phyloP scores from a whole-genome alignment of 1,140 invertebrate genomes.

The Ceratina australensis region DNA sequence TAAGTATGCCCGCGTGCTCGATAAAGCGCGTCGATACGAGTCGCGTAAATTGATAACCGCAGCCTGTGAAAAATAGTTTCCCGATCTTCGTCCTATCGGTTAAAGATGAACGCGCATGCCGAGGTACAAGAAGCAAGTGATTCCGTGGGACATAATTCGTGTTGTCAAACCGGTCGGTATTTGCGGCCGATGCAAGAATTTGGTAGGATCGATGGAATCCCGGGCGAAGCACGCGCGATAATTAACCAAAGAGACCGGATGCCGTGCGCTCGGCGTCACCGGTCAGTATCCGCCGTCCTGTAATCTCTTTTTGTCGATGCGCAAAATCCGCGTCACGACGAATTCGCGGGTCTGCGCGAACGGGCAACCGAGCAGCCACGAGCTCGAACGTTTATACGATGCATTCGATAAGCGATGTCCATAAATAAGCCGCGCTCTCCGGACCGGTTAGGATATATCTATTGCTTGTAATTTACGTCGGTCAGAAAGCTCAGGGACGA shows the following conservation, averaged over 20 bases:
- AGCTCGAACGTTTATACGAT: conserved; percentile 41
- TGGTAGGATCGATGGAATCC: neutral
- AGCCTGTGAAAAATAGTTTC: too few species aligned
- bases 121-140: too few species aligned
- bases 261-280: conserved; percentile 9
- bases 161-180: too few species aligned
- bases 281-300: conserved; percentile 7
- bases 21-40: too few species aligned
- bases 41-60: too few species aligned
- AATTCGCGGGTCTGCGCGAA: neutral
- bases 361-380: neutral
- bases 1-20: too few species aligned
- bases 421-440: conserved; percentile 61
- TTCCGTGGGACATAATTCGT: too few species aligned
- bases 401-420: conserved; percentile 67
- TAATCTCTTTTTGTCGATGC: conserved; percentile 14
- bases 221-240: neutral
- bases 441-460: conserved; percentile 67
- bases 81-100: too few species aligned
- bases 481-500: conserved; percentile 57
- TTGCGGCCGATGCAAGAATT: neutral
- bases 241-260: conserved; percentile 8
- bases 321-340: conserved; percentile 17
- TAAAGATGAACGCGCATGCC: too few species aligned
- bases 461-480: conserved; percentile 67